These are phyloP conservation scores for Reinhardtius hippoglossoides DNA, from an alignment of 2,113 vertebrate genomes.

Conservation along the genomic window DNA sequence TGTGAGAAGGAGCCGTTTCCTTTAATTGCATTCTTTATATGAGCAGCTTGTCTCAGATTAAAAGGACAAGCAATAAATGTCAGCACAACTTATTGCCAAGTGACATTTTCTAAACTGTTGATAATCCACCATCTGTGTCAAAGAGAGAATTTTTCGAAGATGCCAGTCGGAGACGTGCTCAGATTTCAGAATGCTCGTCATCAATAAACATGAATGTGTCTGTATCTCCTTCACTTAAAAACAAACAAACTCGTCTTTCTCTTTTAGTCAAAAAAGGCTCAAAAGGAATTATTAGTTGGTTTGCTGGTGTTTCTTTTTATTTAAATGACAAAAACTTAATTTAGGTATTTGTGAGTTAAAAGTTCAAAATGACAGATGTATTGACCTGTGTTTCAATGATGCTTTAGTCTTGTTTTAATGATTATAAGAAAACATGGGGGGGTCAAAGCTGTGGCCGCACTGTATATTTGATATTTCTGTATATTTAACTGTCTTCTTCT, in stretches of 20 bases:
- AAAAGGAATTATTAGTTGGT: slow-evolving; percentile 22
- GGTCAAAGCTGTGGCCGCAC: slow-evolving; percentile 35
- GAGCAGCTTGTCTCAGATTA: slow-evolving; percentile 77
- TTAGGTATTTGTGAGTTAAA: slow-evolving; percentile 63
- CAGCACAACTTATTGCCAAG: slow-evolving; percentile 71
- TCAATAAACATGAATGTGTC: slow-evolving; percentile 73
- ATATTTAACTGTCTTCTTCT: slow-evolving; percentile 9
- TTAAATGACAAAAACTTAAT: slow-evolving; percentile 68
- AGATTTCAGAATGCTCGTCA: slow-evolving; percentile 55
- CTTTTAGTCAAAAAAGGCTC: slow-evolving; percentile 49
- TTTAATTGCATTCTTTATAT: slow-evolving; percentile 78
- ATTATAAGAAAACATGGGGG: slow-evolving; percentile 32
- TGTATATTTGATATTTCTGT: slow-evolving; percentile 48
- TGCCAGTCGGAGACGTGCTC: slow-evolving; percentile 55
- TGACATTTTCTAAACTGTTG: slow-evolving; percentile 78
- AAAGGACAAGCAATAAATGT: slow-evolving; percentile 80
- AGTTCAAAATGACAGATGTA: slow-evolving; percentile 72
- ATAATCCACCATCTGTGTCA: slow-evolving; percentile 81
- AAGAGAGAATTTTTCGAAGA: slow-evolving; percentile 64
- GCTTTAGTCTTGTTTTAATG: slow-evolving; percentile 52
- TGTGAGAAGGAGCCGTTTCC: slow-evolving; percentile 67
- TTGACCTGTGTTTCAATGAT: slow-evolving; percentile 73
- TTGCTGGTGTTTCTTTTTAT: slow-evolving; percentile 64
- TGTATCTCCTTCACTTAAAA: slow-evolving; percentile 57
- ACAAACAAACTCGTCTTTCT: slow-evolving; percentile 53